Evolutionary conservation across 2,888 invertebrate genomes (phyloP).

Genomic region (Nomada hirtipes): DNA sequence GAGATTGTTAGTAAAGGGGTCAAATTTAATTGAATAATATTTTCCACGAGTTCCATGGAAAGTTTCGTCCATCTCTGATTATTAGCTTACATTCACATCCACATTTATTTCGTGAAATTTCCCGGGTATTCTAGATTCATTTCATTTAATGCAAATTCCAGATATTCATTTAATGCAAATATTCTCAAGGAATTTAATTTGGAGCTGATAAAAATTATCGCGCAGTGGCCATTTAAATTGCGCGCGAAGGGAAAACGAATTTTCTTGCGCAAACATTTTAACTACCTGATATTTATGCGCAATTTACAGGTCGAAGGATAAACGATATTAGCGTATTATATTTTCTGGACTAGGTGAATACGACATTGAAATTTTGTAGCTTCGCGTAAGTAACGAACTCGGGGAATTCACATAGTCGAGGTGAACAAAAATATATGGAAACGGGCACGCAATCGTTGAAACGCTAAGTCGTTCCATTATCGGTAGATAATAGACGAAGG

Average conservation of each 20-base stretch:
- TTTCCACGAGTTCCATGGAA: too few species aligned
- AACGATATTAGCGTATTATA: constrained; percentile 2
- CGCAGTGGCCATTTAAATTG: neutral
- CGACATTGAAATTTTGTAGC: too few species aligned
- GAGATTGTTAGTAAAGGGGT: too few species aligned
- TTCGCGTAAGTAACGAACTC: neutral
- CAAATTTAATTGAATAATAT: too few species aligned
- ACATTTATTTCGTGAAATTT: too few species aligned
- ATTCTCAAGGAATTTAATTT: too few species aligned
- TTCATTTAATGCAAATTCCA: too few species aligned
- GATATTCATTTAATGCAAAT: too few species aligned
- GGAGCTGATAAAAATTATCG: neutral
- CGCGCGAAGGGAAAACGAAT: neutral
- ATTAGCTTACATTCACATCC: too few species aligned
- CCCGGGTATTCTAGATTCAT: too few species aligned
- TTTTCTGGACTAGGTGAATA: neutral
- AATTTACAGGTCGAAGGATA: neutral
- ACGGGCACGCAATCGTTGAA: constrained; percentile 36
- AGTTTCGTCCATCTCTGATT: too few species aligned
- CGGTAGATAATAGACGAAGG: constrained; percentile 70
- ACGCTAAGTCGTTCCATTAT: constrained; percentile 46
- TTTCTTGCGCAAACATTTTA: neutral
- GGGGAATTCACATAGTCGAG: neutral
- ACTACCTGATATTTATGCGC: neutral
- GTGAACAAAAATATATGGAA: constrained; percentile 23